These are phyloP conservation scores for Betta splendens DNA, from an alignment of 2,797 vertebrate genomes.

Conservation along the genomic window DNA sequence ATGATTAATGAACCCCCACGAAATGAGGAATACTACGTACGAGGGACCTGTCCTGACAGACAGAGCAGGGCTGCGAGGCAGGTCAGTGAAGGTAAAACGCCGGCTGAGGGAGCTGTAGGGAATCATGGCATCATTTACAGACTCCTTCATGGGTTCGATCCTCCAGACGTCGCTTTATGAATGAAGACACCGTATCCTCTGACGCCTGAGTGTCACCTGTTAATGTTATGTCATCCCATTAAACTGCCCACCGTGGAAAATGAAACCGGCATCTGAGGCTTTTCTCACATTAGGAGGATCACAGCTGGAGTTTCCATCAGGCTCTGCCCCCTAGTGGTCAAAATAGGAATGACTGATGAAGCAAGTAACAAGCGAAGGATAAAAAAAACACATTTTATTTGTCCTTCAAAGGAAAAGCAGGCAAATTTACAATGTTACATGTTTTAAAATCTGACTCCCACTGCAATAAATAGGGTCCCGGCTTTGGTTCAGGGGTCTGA, in stretches of 20 bases:
- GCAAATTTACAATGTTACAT: slow-evolving; percentile 16
- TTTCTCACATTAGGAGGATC: slow-evolving; percentile 31
- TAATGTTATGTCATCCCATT: slow-evolving; percentile 42
- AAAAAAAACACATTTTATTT: slow-evolving; percentile 68
- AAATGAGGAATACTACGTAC: too few species aligned
- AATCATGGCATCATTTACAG: too few species aligned
- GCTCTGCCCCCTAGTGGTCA: slow-evolving; percentile 46
- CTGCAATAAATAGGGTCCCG: slow-evolving; percentile 47
- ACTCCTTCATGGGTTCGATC: too few species aligned
- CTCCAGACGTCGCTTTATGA: too few species aligned
- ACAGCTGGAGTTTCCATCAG: slow-evolving; percentile 54
- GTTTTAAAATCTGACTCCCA: slow-evolving; percentile 16
- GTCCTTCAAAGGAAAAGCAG: slow-evolving; percentile 18
- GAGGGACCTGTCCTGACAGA: too few species aligned
- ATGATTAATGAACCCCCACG: slow-evolving; percentile 54
- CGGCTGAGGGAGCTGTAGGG: too few species aligned
- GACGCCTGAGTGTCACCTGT: background rate
- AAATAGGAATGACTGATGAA: background rate
- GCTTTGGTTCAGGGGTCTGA: slow-evolving; percentile 2
- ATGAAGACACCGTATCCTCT: background rate
- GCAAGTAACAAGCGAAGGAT: too few species aligned
- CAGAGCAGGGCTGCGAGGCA: too few species aligned
- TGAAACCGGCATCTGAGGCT: slow-evolving; percentile 37
- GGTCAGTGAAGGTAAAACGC: too few species aligned
- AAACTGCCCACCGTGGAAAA: slow-evolving; percentile 44